Evolutionary conservation across 2,797 vertebrate genomes (phyloP), one percentile per base, ranked within the genome.

Genomic region (Peromyscus aztecus): DNA sequence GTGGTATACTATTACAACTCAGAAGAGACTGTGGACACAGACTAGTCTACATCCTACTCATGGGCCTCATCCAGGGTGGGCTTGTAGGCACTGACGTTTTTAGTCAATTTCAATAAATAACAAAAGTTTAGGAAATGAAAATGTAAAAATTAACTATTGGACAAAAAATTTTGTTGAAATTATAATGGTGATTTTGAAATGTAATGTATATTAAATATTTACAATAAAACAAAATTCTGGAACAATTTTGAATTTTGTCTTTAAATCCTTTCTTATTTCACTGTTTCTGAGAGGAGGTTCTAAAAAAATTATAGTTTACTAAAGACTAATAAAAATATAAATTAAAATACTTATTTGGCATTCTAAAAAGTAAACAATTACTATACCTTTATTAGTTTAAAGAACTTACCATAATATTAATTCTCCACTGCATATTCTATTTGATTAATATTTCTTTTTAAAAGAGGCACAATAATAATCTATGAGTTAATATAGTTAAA

Each of bases 371-470:
- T 6, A 86, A 86, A n/a, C n/a, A 55, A 52, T 27, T 2, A 24
- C 55, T 24, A 9, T 52, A 21, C n/a, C 4, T 71, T 37, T 71
- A n/a, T 75, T 3, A 2, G 76, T 98, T 96, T 71, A 97, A 97
- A 94, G 1, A 91, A 17, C 1, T 0, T 95, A 93, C 94, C 77
- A 90, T 55, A 16, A 89, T 95, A 34, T 12, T 12, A 81, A 17
- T 89, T 96, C 24, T 73, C 92, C 90, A 86, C 9, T 91, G 4
- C 92, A 96, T 7, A 84, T 0, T 76, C 37, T 37, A 2, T 89
- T 97, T 96, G 97, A 90, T 86, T 46, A 73, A 40, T n/a, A 92
- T 73, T 95, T 84, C 89, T 76, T 73, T 84, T 80, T 94, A 82
- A 91, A 91, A 89, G 13, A 9, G 7, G 0, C 77, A 29, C 4